Evolutionary conservation across 2,113 vertebrate species (phyloP), one percentile per base, ranked within the genome.

Genomic region (Syrmaticus mikado): DNA sequence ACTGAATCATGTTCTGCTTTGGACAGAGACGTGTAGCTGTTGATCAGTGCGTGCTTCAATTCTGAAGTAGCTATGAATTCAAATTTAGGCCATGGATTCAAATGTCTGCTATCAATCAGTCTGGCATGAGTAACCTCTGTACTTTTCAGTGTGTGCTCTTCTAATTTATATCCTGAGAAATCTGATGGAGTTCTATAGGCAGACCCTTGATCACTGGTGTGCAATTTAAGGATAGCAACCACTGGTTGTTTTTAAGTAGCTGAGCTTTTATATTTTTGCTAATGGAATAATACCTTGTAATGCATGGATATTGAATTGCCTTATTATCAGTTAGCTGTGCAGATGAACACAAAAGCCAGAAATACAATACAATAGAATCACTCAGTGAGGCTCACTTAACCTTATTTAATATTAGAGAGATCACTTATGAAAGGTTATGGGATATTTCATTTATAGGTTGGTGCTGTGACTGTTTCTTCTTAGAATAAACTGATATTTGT

Each of bases 381-480:
- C 78, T 85, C 55, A 74, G 65, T 83, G 80, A 83, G 52, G 13
- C 40, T 89, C 8, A 48, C 64, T 85, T 86, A 94, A 61, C 43
- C 48, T 48, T 52, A 46, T 73, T 88, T 82, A 58, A 64, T 85
- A 38, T 40, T 74, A 40, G 41, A 81, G 52, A 16, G 25, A 80
- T 87, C 36, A 12, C 55, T 77, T 87, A 21, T 2, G 27, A 87
- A 55, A 36, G 19, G 7, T 46, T 85, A 61, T 28, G 17, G 52
- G 48, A 11, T 79, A 79, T 76, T 94, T 96, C 1, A 48, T 89
- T 90, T 94, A 70, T 18, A 14, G 30, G 62, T 95, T 87, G n/a
- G 36, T 87, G 50, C 19, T 87, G 68, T 57, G 65, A n/a, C 40
- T 57, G 20, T 67, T 87, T 80, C 30, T 67, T 82, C 62, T 70